phyloP scores from a whole-genome alignment of 2,797 vertebrate species.

The Microctenopoma lineatum region DNA sequence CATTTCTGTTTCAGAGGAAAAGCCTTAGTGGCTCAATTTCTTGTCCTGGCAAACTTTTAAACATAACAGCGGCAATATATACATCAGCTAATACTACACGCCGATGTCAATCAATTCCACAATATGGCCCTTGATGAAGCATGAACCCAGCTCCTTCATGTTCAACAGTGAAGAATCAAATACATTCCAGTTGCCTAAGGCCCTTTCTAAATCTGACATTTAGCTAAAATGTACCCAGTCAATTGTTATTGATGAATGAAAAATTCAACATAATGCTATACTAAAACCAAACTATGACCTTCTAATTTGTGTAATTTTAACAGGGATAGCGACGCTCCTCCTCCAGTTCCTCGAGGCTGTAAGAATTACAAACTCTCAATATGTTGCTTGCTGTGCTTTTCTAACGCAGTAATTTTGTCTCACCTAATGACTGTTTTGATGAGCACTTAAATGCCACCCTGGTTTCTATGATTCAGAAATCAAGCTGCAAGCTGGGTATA shows the following conservation, averaged over 20 bases:
- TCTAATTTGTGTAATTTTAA: conserved; percentile 8
- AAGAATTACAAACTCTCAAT: conserved; percentile 8
- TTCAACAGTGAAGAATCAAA: background rate
- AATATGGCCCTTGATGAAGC: background rate
- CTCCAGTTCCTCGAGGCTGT: conserved; percentile 4
- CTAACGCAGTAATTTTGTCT: conserved; percentile 40
- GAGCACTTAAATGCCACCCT: conserved; percentile 57
- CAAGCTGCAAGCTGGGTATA: conserved; percentile 37
- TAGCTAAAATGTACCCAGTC: background rate
- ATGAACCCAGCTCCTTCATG: background rate
- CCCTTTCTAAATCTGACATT: background rate
- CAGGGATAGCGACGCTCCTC: background rate
- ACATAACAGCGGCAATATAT: background rate
- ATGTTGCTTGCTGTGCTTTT: conserved; percentile 15
- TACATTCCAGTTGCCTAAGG: background rate
- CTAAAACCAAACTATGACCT: background rate
- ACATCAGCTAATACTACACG: background rate
- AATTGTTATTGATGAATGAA: background rate
- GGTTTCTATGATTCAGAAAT: conserved; percentile 56
- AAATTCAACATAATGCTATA: background rate
- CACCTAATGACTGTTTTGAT: conserved; percentile 45
- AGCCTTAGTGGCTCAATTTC: background rate
- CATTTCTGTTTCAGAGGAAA: background rate
- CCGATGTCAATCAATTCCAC: background rate
- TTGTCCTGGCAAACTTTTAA: background rate